Base-by-base conservation (phyloP, 2,113 vertebrate species). In the Phocoena phocoena region DNA sequence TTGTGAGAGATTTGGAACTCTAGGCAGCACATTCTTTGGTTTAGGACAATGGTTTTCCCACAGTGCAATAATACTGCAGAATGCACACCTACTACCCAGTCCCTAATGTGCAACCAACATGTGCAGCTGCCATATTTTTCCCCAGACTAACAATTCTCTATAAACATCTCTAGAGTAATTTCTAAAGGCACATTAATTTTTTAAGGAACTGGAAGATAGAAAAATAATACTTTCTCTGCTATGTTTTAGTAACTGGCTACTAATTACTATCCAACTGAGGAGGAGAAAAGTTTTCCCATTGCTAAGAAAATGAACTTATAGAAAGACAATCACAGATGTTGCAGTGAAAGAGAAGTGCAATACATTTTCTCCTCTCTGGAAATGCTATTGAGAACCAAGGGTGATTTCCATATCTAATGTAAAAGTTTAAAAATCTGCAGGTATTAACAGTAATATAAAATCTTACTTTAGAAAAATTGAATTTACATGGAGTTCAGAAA, bases 151-250 rank as follows among this genome's bases (percentile, higher is more conserved):
- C 80, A 93, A 63, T 93, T 96, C 94, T 95, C 94, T 97, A 18
- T 73, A 80, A 38, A 67, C 26, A 86, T 94, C 63, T 94, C 93
- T 95, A 94, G 62, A 93, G 79, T 95, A 87, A 94, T 96, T 97
- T 93, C 91, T 97, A 97, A 97, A 95, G 63, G 47, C 15, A 71
- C 31, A 96, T 95, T 94, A 93, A 74, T 92, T 95, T 94, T 96
- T 95, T 20, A 96, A 74, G 15, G 36, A 94, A 44, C 21, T 84
- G 17, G 20, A 96, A 79, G 25, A 82, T 80, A 97, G 14, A 80
- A 96, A 85, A 90, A 58, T 2, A 70, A 53, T 76, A 76, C 7
- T 26, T 88, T 86, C 21, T 84, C 36, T 38, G 21, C 28, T 36
- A 4, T 55, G 17, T 81, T 95, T 94, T 89, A 20, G 60, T 93